These are phyloP conservation scores for Sprattus sprattus DNA, from an alignment of 2,113 vertebrate genomes.

Conservation along the genomic window DNA sequence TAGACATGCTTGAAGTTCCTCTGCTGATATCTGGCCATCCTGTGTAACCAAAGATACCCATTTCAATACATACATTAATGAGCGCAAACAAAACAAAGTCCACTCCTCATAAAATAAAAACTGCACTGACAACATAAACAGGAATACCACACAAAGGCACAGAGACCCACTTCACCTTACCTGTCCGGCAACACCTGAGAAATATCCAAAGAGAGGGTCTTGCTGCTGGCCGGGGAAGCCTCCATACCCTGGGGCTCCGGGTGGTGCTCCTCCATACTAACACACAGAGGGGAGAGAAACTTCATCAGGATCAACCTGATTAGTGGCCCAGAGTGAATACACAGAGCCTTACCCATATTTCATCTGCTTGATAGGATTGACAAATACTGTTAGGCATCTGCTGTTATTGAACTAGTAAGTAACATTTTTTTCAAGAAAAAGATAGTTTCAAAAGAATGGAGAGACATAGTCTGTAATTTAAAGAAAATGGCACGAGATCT, in stretches of 20 bases:
- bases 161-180: constrained; percentile 46
- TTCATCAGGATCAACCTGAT: neutral
- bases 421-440: too few species aligned
- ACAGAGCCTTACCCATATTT: neutral
- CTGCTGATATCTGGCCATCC: constrained; percentile 87
- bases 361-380: too few species aligned
- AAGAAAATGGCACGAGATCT: too few species aligned
- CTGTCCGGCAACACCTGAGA: constrained; percentile 68
- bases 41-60: constrained; percentile 52
- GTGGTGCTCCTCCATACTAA: constrained; percentile 7
- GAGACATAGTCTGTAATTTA: too few species aligned
- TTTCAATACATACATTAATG: neutral
- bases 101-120: neutral
- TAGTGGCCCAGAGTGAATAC: neutral
- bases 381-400: too few species aligned
- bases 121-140: neutral
- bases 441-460: too few species aligned
- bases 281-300: neutral
- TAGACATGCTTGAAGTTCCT: constrained; percentile 83
- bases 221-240: constrained; percentile 60
- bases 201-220: constrained; percentile 72
- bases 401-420: too few species aligned
- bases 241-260: constrained; percentile 17
- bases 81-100: neutral
- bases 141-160: neutral